These are phyloP conservation scores for Melanotus villosus DNA, from an alignment of 2,888 invertebrate genomes.

Conservation along the genomic window DNA sequence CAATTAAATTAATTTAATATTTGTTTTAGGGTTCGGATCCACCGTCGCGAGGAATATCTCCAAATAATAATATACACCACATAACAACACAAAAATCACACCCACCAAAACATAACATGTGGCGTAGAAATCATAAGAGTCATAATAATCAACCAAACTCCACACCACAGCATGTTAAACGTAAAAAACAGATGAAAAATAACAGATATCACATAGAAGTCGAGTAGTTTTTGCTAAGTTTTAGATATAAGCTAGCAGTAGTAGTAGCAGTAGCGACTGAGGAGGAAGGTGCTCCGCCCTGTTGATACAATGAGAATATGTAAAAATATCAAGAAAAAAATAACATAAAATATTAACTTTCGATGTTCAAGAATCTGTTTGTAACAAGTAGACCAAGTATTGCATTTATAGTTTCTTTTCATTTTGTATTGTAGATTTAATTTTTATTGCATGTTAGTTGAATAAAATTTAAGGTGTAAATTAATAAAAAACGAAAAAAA, in stretches of 20 bases:
- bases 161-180: conserved; percentile 42
- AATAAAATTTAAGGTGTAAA: conserved; percentile 12
- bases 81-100: conserved; percentile 50
- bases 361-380: neutral
- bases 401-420: conserved; percentile 29
- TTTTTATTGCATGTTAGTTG: conserved; percentile 5
- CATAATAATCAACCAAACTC: conserved; percentile 51
- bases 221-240: conserved; percentile 40
- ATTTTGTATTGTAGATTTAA: conserved; percentile 10
- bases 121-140: conserved; percentile 50
- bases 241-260: conserved; percentile 37
- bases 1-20: neutral
- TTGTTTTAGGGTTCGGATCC: conserved; percentile 63
- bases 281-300: conserved; percentile 36
- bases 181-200: conserved; percentile 43
- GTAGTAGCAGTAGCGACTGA: conserved; percentile 38
- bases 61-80: conserved; percentile 60
- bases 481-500: neutral
- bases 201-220: conserved; percentile 47
- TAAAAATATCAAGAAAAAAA: conserved; percentile 3
- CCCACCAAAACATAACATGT: conserved; percentile 37
- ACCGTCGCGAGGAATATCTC: conserved; percentile 66
- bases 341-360: conserved; percentile 7
- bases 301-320: neutral
- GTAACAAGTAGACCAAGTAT: conserved; percentile 27